Conservation (phyloP, 2,888 invertebrate species). For the Agrochola lota region DNA sequence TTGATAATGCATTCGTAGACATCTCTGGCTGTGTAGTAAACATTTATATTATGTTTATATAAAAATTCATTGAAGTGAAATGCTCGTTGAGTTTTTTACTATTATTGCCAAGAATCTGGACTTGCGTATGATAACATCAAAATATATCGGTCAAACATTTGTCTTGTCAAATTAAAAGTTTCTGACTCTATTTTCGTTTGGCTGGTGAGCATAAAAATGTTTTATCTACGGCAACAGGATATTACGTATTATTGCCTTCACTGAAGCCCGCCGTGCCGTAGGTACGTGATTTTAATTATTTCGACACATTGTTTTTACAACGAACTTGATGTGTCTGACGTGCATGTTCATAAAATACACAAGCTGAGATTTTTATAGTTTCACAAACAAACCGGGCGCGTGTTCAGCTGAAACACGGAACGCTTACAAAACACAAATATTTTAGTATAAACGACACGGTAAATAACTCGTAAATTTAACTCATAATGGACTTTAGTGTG, state of each 20-base stretch:
- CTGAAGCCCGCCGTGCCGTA: conserved; percentile 24
- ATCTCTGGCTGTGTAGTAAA: conserved; percentile 65
- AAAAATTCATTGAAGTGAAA: conserved; percentile 59
- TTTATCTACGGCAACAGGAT: conserved; percentile 70
- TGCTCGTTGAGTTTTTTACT: conserved; percentile 63
- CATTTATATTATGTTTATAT: conserved; percentile 64
- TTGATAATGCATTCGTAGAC: conserved; percentile 43
- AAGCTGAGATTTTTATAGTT: conserved; percentile 61
- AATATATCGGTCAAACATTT: conserved; percentile 60
- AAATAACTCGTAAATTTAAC: conserved; percentile 14
- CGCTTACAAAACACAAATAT: conserved; percentile 47
- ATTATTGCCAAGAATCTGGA: conserved; percentile 71
- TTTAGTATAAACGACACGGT: conserved; percentile 27
- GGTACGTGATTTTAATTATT: conserved; percentile 58
- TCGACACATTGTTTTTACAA: conserved; percentile 56
- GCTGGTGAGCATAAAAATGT: conserved; percentile 59
- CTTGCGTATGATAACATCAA: conserved; percentile 67
- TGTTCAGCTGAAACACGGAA: conserved; percentile 30
- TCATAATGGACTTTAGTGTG: conserved; percentile 19
- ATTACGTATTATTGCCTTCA: conserved; percentile 68
- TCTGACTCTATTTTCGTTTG: conserved; percentile 69
- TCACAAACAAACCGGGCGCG: conserved; percentile 59
- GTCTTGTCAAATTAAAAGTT: conserved; percentile 70
- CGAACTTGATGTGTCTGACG: conserved; percentile 55
- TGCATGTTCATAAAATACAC: conserved; percentile 56